Conservation (phyloP, 2,113 vertebrate species). For the Tautogolabrus adspersus region DNA sequence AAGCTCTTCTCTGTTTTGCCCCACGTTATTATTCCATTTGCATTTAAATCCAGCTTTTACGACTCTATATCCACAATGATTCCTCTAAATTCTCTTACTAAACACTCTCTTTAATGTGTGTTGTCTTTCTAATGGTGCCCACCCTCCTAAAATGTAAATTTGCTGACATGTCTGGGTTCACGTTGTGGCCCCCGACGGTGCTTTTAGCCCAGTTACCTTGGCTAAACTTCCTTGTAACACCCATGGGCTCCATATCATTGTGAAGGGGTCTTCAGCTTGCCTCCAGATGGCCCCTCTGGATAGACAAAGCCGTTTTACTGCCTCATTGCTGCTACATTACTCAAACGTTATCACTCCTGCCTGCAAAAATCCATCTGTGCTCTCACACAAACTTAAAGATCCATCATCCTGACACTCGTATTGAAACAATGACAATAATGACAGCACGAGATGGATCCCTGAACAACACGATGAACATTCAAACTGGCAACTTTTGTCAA, state of each 20-base stretch:
- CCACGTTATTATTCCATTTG: slow-evolving; percentile 43
- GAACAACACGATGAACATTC: slow-evolving; percentile 51
- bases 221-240: slow-evolving; percentile 39
- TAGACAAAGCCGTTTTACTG: slow-evolving; percentile 66
- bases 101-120: slow-evolving; percentile 20
- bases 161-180: slow-evolving; percentile 20
- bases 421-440: slow-evolving; percentile 77
- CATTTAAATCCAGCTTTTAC: slow-evolving; percentile 40
- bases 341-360: slow-evolving; percentile 74
- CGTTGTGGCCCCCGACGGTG: slow-evolving; percentile 1
- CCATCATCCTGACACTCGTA: slow-evolving; percentile 72
- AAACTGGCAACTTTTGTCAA: slow-evolving; percentile 65
- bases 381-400: slow-evolving; percentile 64
- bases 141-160: slow-evolving; percentile 38
- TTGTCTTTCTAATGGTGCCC: slow-evolving; percentile 13
- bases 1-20: slow-evolving; percentile 21
- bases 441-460: slow-evolving; percentile 63
- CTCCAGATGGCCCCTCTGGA: slow-evolving; percentile 67
- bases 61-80: slow-evolving; percentile 35
- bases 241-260: slow-evolving; percentile 30
- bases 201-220: slow-evolving; percentile 47
- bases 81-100: slow-evolving; percentile 31
- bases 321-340: slow-evolving; percentile 67
- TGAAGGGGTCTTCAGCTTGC: slow-evolving; percentile 40
- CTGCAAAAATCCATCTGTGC: slow-evolving; percentile 77